phyloP scores from a whole-genome alignment of 2,113 vertebrate species.

The Tetrax tetrax region DNA sequence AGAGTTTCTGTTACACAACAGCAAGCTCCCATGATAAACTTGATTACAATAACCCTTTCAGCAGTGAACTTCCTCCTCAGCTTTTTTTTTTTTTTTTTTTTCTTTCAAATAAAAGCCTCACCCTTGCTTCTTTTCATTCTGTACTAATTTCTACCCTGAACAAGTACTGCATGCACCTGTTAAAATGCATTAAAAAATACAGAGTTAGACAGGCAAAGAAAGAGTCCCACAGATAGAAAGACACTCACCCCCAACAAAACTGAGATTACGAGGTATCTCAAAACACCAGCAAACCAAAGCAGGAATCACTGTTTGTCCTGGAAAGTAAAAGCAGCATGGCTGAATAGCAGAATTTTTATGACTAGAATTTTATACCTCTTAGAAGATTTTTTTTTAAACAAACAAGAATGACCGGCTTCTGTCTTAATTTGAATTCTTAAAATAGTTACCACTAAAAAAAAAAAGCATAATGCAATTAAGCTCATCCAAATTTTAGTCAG shows the following conservation, averaged over 20 bases:
- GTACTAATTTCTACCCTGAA: constrained; percentile 43
- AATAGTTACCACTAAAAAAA: background rate
- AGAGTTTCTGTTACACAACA: constrained; percentile 86
- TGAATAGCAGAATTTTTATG: background rate
- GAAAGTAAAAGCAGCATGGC: background rate
- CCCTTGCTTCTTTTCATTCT: constrained; percentile 68
- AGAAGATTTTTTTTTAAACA: background rate
- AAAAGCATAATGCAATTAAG: background rate
- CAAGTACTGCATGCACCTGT: constrained; percentile 49
- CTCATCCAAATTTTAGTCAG: background rate
- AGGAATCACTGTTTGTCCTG: background rate
- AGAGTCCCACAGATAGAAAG: background rate
- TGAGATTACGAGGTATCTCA: background rate
- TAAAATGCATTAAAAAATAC: background rate
- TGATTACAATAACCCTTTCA: constrained; percentile 79
- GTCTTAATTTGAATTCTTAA: background rate
- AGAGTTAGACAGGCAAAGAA: background rate
- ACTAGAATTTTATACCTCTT: background rate
- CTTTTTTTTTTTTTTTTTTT: constrained; percentile 45
- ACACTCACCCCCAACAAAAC: background rate
- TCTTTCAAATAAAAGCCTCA: constrained; percentile 71
- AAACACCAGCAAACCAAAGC: background rate
- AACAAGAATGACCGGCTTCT: background rate
- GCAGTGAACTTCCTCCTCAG: constrained; percentile 78
- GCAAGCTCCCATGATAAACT: constrained; percentile 75